phyloP scores from a whole-genome alignment of 1,140 invertebrate genomes.

The Temnothorax nylanderi region DNA sequence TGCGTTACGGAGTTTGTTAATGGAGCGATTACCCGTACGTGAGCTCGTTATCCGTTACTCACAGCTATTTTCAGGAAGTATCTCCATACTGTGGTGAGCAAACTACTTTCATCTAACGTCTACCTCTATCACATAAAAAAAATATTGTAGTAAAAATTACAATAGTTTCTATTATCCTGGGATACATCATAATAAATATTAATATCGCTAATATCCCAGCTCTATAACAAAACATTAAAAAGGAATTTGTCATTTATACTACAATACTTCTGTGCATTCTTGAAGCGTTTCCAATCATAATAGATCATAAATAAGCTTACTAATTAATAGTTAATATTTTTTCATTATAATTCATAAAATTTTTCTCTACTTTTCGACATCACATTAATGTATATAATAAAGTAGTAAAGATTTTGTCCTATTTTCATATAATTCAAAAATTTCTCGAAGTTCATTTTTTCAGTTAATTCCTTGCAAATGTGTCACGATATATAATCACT shows the following conservation, averaged over 20 bases:
- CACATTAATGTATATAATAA: background rate
- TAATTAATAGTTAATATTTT: background rate
- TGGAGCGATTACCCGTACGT: constrained; percentile 29
- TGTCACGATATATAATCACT: too few species aligned
- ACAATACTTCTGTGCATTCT: too few species aligned
- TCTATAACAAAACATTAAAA: too few species aligned
- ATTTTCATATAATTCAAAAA: background rate
- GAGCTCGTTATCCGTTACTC: constrained; percentile 11
- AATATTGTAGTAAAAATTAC: background rate
- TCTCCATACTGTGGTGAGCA: background rate
- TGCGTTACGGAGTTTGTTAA: constrained; percentile 37
- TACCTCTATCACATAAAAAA: too few species aligned
- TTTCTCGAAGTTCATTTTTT: background rate
- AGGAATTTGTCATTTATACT: too few species aligned
- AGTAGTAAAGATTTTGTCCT: background rate
- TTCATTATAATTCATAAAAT: background rate
- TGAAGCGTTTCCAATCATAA: too few species aligned
- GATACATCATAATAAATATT: background rate
- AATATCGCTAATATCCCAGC: too few species aligned
- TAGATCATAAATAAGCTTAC: too few species aligned
- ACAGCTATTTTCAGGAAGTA: constrained; percentile 12
- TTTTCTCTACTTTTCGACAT: background rate
- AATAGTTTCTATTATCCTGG: background rate
- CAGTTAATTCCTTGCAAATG: background rate
- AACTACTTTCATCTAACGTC: background rate